A percentile compares a stretch with the other conserved stretches of the same genome.
Evolutionary conservation across 2,888 invertebrate genomes (phyloP).

Genomic region (Galerucella nymphaeae): DNA sequence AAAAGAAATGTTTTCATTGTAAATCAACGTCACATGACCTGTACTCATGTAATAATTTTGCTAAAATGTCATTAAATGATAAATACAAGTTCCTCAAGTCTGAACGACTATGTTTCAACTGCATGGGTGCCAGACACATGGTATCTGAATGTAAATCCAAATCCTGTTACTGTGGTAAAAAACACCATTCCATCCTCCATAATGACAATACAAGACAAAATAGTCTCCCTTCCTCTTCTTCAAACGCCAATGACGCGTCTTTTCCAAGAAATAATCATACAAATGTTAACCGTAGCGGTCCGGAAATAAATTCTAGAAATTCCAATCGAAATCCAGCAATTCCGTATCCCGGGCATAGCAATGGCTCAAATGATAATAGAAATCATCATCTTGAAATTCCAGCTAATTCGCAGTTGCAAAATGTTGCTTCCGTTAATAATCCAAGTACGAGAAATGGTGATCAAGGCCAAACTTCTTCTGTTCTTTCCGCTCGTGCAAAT

Average conservation of each 20-base stretch:
- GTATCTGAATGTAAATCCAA: neutral
- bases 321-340: constrained; percentile 1
- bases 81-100: neutral
- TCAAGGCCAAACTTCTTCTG: neutral
- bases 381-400: neutral
- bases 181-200: constrained; percentile 2
- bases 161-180: neutral
- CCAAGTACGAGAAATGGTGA: neutral
- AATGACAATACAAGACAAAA: constrained; percentile 9
- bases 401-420: constrained; percentile 1
- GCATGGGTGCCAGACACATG: constrained; percentile 4
- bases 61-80: neutral
- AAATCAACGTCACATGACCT: constrained; percentile 1
- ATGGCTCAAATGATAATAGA: neutral
- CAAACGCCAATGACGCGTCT: neutral
- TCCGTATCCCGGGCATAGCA: neutral
- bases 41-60: constrained; percentile 5
- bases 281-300: neutral
- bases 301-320: neutral
- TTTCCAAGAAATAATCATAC: neutral
- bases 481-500: neutral
- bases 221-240: neutral
- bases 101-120: constrained; percentile 2
- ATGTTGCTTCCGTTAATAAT: neutral
- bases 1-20: neutral